Evolutionary conservation across 2,113 vertebrate species (phyloP), one percentile per base, ranked within the genome.

Genomic region (Anarhynchus alexandrinus): DNA sequence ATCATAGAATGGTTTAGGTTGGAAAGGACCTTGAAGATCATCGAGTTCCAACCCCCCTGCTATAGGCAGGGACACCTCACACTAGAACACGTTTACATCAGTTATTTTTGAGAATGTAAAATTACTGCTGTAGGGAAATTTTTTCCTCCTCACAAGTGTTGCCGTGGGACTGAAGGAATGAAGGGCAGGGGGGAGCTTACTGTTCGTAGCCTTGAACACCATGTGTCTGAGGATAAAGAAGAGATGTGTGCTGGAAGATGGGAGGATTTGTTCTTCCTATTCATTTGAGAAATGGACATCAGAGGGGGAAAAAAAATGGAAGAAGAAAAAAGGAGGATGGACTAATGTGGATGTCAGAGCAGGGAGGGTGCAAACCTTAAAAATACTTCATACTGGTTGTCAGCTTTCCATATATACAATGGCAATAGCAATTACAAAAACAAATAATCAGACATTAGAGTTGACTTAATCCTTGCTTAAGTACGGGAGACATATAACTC

Each of bases 401-500:
- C 87, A 90, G 66, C 54, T 76, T 91, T 93, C 61, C 54, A 76
- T 58, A 72, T 42, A 62, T 30, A 82, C 32, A 72, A 54, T 27
- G 26, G 54, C 34, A 73, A 82, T 5, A 80, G 15, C 65, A 88
- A 95, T 92, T 92, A 90, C 58, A 76, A 94, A 97, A 96, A 90
- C 84, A 97, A 97, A 95, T 86, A 93, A 80, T 72, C 55, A 74
- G 59, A 83, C 57, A 45, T 86, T 54, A 73, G 74, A 88, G n/a
- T 82, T 86, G 26, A 47, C 52, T 86, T 86, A 92, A 94, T 92
- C 69, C 72, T 96, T 51, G 26, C 65, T 84, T 82, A 91, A 94
- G 66, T 69, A 76, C 61, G 26, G 47, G 23, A 84, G 52, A 67
- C 5, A 1, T 32, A 10, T 9, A 85, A 91, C 78, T 69, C 84